phyloP scores from a whole-genome alignment of 2,888 invertebrate species.

The Drosophila phalerata region DNA sequence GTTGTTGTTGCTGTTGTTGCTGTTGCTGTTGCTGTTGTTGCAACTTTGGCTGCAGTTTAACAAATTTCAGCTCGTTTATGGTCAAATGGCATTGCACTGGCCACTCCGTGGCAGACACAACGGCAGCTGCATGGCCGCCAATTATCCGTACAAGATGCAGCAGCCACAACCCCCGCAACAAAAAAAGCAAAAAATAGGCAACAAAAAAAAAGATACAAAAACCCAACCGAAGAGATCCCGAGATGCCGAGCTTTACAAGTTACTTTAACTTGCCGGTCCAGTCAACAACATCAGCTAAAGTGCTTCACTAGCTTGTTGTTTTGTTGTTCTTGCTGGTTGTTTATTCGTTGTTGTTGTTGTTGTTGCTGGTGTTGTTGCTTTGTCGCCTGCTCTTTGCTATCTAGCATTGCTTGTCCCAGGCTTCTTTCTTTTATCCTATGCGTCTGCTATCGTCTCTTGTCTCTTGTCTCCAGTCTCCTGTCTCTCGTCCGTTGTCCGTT shows the following conservation, averaged over 20 bases:
- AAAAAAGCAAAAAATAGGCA: background rate
- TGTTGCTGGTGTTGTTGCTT: conserved; percentile 49
- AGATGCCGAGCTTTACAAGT: conserved; percentile 75
- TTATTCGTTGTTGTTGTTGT: conserved; percentile 42
- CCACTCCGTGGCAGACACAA: conserved; percentile 65
- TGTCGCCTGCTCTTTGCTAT: conserved; percentile 62
- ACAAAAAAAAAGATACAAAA: background rate
- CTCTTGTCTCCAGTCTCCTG: conserved; percentile 32
- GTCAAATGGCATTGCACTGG: conserved; percentile 81
- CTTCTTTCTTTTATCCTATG: conserved; percentile 77
- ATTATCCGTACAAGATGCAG: conserved; percentile 78
- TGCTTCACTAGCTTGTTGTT: conserved; percentile 69
- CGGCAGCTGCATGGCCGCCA: conserved; percentile 80
- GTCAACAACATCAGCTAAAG: conserved; percentile 70
- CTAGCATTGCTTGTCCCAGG: conserved; percentile 72
- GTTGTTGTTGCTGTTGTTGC: conserved; percentile 51
- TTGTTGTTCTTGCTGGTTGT: conserved; percentile 48
- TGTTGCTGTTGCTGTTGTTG: conserved; percentile 27
- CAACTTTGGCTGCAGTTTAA: conserved; percentile 58
- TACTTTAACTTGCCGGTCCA: conserved; percentile 74
- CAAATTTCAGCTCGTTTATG: conserved; percentile 83
- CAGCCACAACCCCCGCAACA: conserved; percentile 33
- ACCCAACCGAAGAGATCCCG: conserved; percentile 21
- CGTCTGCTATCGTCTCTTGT: conserved; percentile 61
- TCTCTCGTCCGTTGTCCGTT: conserved; percentile 35